These are phyloP conservation scores for Caenorhabditis zanzibari DNA, from an alignment of 2,888 invertebrate genomes.

Conservation along the genomic window DNA sequence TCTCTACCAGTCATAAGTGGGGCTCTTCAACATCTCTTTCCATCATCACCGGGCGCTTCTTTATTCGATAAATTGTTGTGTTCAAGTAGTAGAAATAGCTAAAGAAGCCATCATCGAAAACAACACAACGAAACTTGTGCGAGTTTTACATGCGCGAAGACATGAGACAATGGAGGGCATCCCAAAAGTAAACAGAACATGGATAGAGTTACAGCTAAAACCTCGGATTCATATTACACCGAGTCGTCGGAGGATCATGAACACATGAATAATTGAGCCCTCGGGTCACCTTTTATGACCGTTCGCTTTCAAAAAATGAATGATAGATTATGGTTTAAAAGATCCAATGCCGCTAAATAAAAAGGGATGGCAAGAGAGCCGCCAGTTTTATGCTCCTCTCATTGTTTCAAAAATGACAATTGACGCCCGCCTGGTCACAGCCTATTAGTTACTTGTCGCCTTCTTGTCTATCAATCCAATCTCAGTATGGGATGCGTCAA, in stretches of 20 bases:
- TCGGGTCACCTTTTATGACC: conserved; percentile 46
- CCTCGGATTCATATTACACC: conserved; percentile 54
- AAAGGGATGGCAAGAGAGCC: conserved; percentile 8
- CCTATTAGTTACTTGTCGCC: conserved; percentile 51
- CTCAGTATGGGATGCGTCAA: conserved; percentile 38
- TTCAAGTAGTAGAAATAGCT: conserved; percentile 27
- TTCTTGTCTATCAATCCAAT: conserved; percentile 59
- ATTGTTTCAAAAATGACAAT: conserved; percentile 56
- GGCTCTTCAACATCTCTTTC: conserved; percentile 56
- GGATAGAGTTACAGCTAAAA: conserved; percentile 58
- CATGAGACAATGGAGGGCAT: conserved; percentile 14
- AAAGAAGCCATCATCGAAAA: conserved; percentile 49
- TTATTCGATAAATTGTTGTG: conserved; percentile 64
- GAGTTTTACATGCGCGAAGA: conserved; percentile 32
- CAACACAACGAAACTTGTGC: conserved; percentile 59
- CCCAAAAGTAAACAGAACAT: conserved; percentile 37
- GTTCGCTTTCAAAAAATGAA: conserved; percentile 49
- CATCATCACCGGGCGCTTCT: conserved; percentile 63
- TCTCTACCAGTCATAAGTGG: conserved; percentile 58
- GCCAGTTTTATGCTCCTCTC: conserved; percentile 53
- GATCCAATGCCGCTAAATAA: conserved; percentile 31
- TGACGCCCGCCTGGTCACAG: conserved; percentile 46
- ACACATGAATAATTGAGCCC: conserved; percentile 54
- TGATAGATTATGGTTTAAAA: conserved; percentile 28
- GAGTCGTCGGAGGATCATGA: conserved; percentile 25